These are phyloP conservation scores for Podotricha telesiphe DNA, from an alignment of 2,888 invertebrate genomes.

Conservation along the genomic window DNA sequence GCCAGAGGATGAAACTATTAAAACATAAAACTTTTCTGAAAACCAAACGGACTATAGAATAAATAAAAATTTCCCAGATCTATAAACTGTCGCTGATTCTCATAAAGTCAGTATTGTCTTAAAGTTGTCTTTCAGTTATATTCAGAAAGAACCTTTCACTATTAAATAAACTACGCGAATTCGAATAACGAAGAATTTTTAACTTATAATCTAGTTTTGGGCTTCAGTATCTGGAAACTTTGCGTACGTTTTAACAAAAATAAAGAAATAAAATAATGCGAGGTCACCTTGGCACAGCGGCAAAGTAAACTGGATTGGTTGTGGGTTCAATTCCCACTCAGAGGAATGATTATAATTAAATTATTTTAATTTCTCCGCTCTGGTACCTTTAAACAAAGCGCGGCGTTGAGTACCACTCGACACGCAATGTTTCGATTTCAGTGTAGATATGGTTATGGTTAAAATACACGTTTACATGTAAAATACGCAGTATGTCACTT, in stretches of 20 bases:
- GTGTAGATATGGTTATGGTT: no score
- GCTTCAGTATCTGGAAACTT: background rate
- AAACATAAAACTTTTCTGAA: background rate
- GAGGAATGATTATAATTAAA: no score
- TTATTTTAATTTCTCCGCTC: no score
- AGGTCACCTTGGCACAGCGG: no score
- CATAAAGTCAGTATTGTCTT: background rate
- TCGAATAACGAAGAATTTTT: background rate
- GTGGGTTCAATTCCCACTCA: no score
- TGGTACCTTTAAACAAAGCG: no score
- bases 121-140: slow-evolving; percentile 3
- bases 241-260: background rate
- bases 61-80: background rate
- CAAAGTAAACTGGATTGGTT: no score
- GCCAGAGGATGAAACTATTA: background rate
- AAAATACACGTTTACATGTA: no score
- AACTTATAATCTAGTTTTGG: background rate
- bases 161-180: background rate
- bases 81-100: background rate
- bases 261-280: no score
- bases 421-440: no score
- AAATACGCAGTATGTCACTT: no score
- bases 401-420: no score
- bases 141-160: slow-evolving; percentile 7
- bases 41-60: background rate